phyloP scores from a whole-genome alignment of 2,113 vertebrate genomes.

The Otocyon megalotis region DNA sequence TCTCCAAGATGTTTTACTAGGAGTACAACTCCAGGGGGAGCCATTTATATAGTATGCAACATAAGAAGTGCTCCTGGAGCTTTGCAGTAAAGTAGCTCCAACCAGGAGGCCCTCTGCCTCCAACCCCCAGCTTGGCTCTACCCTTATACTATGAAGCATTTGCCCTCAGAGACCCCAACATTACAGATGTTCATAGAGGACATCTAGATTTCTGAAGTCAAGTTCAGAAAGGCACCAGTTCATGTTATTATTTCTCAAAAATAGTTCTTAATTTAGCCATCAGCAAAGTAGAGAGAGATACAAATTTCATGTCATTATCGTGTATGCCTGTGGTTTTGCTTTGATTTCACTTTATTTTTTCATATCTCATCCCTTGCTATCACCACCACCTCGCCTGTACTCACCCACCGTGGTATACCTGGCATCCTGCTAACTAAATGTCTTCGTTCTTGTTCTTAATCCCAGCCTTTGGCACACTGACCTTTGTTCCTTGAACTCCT shows the following conservation, averaged over 20 bases:
- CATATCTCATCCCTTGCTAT: neutral
- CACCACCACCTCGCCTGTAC: neutral
- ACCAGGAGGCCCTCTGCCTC: too few relatives aligned
- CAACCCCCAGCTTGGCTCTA: neutral
- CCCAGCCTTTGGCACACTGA: neutral
- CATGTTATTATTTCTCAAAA: neutral
- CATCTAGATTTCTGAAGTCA: constrained; percentile 8
- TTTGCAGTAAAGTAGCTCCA: neutral
- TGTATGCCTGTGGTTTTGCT: neutral
- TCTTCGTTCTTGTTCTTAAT: neutral
- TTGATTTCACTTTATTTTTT: constrained; percentile 39
- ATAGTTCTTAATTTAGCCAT: neutral
- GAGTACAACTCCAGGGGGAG: constrained; percentile 19
- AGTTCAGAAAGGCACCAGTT: neutral
- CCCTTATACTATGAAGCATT: neutral
- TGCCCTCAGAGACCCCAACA: neutral
- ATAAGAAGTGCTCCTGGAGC: neutral
- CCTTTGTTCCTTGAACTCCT: neutral
- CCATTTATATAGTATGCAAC: neutral
- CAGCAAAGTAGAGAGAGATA: neutral
- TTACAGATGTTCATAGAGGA: neutral
- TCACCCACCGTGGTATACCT: neutral
- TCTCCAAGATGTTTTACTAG: constrained; percentile 14
- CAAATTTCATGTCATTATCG: neutral
- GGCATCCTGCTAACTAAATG: neutral